A percentile compares a stretch with the other conserved stretches of the same genome.
Evolutionary conservation across 2,113 vertebrate genomes (phyloP).

Genomic region (Oryzias melastigma): DNA sequence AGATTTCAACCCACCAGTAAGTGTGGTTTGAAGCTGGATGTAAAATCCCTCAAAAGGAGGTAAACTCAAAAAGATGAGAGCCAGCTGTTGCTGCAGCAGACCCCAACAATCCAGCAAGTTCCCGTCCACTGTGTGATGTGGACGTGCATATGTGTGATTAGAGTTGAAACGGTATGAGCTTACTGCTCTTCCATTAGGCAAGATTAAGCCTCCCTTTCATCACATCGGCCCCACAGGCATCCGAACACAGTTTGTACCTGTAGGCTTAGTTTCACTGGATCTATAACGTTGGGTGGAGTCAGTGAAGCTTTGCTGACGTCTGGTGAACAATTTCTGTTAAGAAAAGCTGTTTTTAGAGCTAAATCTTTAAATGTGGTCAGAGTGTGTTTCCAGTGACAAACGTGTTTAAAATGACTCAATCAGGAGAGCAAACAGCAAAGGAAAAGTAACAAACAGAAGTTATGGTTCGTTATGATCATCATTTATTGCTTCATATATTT

Average conservation of each 20-base stretch:
- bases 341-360: constrained; percentile 5
- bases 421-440: not conserved
- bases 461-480: constrained; percentile 60
- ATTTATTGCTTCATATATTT: constrained; percentile 82
- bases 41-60: constrained; percentile 72
- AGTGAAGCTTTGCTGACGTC: constrained; percentile 51
- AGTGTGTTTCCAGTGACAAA: constrained; percentile 20
- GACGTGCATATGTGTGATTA: constrained; percentile 61
- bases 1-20: too few species aligned
- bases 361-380: constrained; percentile 4
- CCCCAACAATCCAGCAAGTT: constrained; percentile 38
- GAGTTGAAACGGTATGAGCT: constrained; percentile 42
- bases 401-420: constrained; percentile 6
- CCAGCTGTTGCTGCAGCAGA: constrained; percentile 72
- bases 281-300: constrained; percentile 6
- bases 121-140: constrained; percentile 32
- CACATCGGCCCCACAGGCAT: constrained; percentile 5
- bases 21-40: constrained; percentile 32
- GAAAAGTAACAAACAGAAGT: constrained; percentile 33
- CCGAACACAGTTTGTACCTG: constrained; percentile 12
- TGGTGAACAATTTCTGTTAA: constrained; percentile 23
- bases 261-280: not conserved
- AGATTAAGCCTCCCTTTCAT: constrained; percentile 56
- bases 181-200: constrained; percentile 48
- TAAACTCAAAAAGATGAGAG: constrained; percentile 79